phyloP scores from a whole-genome alignment of 2,797 vertebrate species.

The Oryzias sinensis region DNA sequence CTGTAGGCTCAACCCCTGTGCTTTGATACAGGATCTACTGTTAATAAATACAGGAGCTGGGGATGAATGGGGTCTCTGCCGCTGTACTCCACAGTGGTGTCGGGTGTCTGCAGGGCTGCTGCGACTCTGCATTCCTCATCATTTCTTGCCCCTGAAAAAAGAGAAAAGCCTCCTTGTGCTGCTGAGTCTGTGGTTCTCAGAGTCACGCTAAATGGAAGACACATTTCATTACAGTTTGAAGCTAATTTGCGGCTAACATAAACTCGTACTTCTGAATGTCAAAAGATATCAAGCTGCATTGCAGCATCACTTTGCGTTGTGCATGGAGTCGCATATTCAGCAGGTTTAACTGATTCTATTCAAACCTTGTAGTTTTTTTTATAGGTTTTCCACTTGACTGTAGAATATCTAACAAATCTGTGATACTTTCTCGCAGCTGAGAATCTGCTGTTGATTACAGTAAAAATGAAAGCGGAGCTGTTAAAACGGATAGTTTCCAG shows the following conservation, averaged over 20 bases:
- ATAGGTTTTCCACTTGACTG: constrained; percentile 33
- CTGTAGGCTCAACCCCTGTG: constrained; percentile 40
- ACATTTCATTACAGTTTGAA: constrained; percentile 9
- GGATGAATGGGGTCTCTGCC: constrained; percentile 64
- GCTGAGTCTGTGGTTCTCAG: constrained; percentile 54
- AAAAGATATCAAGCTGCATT: constrained; percentile 8
- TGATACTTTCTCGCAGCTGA: constrained; percentile 51
- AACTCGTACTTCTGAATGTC: constrained; percentile 5
- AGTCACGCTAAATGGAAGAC: constrained; percentile 33
- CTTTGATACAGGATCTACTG: constrained; percentile 66
- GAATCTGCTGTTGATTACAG: constrained; percentile 70
- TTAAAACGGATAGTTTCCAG: constrained; percentile 69
- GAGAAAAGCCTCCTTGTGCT: constrained; percentile 33
- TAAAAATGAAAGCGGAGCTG: constrained; percentile 50
- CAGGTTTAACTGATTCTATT: constrained; percentile 30
- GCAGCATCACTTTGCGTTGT: constrained; percentile 21
- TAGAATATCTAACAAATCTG: constrained; percentile 37
- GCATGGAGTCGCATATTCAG: constrained; percentile 11
- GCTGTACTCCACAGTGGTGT: constrained; percentile 67
- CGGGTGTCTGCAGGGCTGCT: constrained; percentile 63
- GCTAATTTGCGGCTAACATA: constrained; percentile 14
- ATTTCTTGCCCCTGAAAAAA: constrained; percentile 49
- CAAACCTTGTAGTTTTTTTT: constrained; percentile 43
- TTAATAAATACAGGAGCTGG: constrained; percentile 73
- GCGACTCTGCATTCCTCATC: constrained; percentile 70